Conservation (phyloP, 1,140 invertebrate species). For the Drosophila gunungcola region DNA sequence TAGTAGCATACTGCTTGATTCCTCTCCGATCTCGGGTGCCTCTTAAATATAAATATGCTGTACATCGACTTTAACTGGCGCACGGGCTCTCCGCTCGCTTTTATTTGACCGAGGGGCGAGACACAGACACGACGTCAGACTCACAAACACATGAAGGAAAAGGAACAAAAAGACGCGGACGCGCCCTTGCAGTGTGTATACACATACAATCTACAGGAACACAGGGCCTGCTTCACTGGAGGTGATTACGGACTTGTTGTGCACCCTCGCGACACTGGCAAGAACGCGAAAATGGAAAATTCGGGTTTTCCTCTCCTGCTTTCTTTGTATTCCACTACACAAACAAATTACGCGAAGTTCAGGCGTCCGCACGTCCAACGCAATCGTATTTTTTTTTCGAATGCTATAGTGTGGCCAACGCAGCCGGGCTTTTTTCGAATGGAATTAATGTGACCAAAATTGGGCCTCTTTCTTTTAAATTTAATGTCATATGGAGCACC, state of each 20-base stretch:
- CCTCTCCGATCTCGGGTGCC: slow-evolving; percentile 23
- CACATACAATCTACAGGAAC: slow-evolving; percentile 4
- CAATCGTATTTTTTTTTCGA: slow-evolving; percentile 37
- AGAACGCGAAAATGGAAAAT: slow-evolving; percentile 1
- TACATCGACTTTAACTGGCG: slow-evolving; percentile 12
- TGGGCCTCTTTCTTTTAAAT: too few relatives aligned
- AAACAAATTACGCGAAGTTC: slow-evolving; percentile 47
- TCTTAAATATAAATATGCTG: slow-evolving; percentile 38
- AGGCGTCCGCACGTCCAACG: slow-evolving; percentile 26
- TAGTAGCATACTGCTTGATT: slow-evolving; percentile 25
- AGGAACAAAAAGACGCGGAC: slow-evolving; percentile 49
- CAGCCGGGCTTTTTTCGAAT: too few relatives aligned
- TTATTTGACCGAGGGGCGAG: slow-evolving; percentile 27
- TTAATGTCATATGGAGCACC: too few relatives aligned
- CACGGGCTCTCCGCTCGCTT: too few relatives aligned
- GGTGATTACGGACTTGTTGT: background rate
- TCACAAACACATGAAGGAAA: slow-evolving; percentile 24
- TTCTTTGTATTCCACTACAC: slow-evolving; percentile 34
- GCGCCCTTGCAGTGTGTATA: slow-evolving; percentile 46
- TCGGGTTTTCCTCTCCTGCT: slow-evolving; percentile 11
- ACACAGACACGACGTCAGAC: slow-evolving; percentile 43
- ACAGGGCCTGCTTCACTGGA: background rate
- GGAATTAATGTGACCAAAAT: too few relatives aligned
- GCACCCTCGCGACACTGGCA: background rate
- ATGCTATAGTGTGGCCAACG: background rate